Percentiles rank a stretch among this genome's conserved stretches.
Conservation (phyloP, 2,113 vertebrate genomes). For the Oreochromis tanganicae region DNA sequence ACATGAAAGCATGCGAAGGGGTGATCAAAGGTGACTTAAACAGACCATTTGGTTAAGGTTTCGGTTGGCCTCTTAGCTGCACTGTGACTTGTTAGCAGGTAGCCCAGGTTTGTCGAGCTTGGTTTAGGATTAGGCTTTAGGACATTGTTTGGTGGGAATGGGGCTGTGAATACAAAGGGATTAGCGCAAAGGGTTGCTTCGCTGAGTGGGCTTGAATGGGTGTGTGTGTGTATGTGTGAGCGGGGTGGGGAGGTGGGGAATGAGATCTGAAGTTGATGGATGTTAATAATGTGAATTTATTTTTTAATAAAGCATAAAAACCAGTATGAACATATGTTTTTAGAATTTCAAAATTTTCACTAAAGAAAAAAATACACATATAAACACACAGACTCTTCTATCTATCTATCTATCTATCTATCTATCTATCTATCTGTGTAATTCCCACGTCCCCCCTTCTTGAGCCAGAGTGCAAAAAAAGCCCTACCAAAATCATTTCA, state of each 20-base stretch:
- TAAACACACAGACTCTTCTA: neutral
- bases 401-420: fast-evolving
- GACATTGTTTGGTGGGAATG: slow-evolving; percentile 69
- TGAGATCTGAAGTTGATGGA: slow-evolving; percentile 58
- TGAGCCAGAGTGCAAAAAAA: neutral
- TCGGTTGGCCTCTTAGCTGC: neutral
- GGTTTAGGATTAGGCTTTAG: slow-evolving; percentile 62
- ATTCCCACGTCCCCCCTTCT: slow-evolving; percentile 50
- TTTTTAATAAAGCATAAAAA: neutral
- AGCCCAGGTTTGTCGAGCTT: slow-evolving; percentile 59
- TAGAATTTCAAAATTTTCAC: neutral
- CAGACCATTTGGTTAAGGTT: neutral
- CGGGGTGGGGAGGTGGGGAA: neutral
- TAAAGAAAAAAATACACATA: neutral
- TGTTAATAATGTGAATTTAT: neutral
- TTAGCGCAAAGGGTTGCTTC: slow-evolving; percentile 67
- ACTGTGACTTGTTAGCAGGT: slow-evolving; percentile 62
- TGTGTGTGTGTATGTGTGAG: slow-evolving; percentile 35
- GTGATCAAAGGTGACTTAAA: neutral
- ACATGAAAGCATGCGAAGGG: neutral
- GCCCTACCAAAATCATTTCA: slow-evolving; percentile 51
- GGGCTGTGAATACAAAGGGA: slow-evolving; percentile 75
- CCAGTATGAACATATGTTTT: neutral
- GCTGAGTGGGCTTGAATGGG: slow-evolving; percentile 50
- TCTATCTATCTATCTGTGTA: fast-evolving